These are phyloP conservation scores for Acholoe squamosa DNA, from an alignment of 2,888 invertebrate genomes.

Conservation along the genomic window DNA sequence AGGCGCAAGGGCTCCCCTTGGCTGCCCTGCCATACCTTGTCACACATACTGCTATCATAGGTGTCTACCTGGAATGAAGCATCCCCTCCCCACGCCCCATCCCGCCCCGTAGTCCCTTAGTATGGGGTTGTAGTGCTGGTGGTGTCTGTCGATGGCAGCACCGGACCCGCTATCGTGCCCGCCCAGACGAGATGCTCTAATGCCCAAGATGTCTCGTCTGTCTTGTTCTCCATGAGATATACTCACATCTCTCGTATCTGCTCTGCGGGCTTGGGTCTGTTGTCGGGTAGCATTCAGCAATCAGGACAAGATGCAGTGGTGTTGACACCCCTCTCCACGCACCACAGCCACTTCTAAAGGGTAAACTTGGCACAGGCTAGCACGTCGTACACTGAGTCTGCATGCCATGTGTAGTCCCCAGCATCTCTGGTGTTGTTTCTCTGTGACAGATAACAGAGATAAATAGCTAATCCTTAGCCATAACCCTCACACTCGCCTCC, in stretches of 20 bases:
- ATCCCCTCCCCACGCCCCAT: background rate
- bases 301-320: too few species aligned
- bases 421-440: background rate
- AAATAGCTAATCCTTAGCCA: too few species aligned
- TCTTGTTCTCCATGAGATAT: background rate
- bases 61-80: conserved; percentile 23
- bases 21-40: background rate
- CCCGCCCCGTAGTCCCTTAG: background rate
- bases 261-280: background rate
- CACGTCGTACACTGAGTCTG: background rate
- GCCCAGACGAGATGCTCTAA: too few species aligned
- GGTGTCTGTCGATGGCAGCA: background rate
- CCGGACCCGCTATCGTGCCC: background rate
- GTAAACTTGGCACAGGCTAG: conserved; percentile 9
- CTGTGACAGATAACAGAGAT: too few species aligned
- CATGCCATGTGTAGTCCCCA: background rate
- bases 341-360: background rate
- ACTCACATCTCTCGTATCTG: too few species aligned
- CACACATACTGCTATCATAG: background rate
- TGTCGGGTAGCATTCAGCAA: background rate
- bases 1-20: background rate
- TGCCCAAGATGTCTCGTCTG: too few species aligned
- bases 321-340: too few species aligned
- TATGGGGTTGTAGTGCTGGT: background rate
- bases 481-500: too few species aligned